Evolutionary conservation across 2,888 invertebrate genomes (phyloP).

Genomic region (Stenolophus ochropezus): DNA sequence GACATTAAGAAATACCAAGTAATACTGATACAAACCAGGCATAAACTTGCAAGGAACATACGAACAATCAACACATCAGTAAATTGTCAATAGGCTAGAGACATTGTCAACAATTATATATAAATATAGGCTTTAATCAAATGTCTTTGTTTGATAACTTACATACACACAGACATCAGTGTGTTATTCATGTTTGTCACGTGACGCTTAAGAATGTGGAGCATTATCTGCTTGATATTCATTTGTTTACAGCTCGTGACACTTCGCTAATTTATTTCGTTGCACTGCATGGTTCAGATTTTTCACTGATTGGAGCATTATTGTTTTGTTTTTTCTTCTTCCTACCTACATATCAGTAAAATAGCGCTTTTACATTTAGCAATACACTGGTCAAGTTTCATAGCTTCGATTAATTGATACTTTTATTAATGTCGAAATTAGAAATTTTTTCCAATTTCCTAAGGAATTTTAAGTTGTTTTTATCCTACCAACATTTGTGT

Average conservation of each 20-base stretch:
- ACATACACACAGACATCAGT: not conserved
- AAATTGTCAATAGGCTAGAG: slow-evolving; percentile 24
- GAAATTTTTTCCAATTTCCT: too few species aligned
- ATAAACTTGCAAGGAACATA: not conserved
- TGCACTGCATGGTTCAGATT: not conserved
- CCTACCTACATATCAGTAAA: too few species aligned
- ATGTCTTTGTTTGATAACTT: slow-evolving; percentile 53
- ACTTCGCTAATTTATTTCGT: not conserved
- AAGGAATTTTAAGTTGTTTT: too few species aligned
- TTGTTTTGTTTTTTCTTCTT: not conserved
- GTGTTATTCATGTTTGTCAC: slow-evolving; percentile 28
- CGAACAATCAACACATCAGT: not conserved
- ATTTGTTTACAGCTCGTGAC: slow-evolving; percentile 28
- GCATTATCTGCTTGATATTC: slow-evolving; percentile 21
- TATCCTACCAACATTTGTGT: too few species aligned
- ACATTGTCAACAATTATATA: slow-evolving; percentile 47
- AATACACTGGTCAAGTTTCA: too few species aligned
- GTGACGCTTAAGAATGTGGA: slow-evolving; percentile 29
- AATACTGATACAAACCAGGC: too few species aligned
- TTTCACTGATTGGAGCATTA: not conserved
- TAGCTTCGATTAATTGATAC: too few species aligned
- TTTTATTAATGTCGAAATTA: too few species aligned
- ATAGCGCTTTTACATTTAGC: too few species aligned
- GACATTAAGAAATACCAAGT: too few species aligned
- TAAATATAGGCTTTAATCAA: slow-evolving; percentile 49